Percentiles rank a stretch among this genome's conserved stretches.
phyloP scores from a whole-genome alignment of 2,113 vertebrate species.

The Prionailurus viverrinus region DNA sequence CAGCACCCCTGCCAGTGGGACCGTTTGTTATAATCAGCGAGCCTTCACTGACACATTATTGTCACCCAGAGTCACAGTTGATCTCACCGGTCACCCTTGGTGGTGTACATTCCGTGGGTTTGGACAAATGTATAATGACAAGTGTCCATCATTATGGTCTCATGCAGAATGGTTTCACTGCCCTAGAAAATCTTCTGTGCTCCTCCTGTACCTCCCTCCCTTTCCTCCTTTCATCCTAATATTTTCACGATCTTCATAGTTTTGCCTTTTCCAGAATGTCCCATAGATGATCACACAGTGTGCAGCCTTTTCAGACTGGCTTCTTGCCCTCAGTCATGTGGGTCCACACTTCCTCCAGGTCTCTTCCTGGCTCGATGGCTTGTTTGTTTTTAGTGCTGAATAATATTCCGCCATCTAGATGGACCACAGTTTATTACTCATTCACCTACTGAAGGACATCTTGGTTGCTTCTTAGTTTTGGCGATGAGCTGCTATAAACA shows the following conservation, averaged over 20 bases:
- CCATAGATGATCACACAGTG: neutral
- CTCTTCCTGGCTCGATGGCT: neutral
- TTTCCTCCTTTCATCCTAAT: no score
- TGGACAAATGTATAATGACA: neutral
- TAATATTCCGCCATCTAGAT: neutral
- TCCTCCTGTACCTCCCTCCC: neutral
- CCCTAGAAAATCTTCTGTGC: neutral
- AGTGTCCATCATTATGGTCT: rapidly evolving
- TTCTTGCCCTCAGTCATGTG: neutral
- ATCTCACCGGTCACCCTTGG: neutral
- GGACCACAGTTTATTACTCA: neutral
- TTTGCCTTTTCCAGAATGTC: neutral
- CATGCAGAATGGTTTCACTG: neutral
- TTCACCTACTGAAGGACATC: neutral
- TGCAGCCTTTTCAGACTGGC: neutral
- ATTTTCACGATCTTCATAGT: neutral
- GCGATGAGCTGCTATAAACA: neutral
- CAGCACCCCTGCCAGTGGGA: neutral
- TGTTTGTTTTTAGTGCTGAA: neutral
- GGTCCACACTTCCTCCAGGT: neutral
- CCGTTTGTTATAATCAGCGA: neutral
- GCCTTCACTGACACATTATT: neutral
- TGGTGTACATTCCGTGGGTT: neutral
- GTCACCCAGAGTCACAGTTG: neutral
- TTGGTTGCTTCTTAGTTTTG: neutral